phyloP scores from a whole-genome alignment of 53 echinoderm and acorn worm genomes.

The Apostichopus leukothele region DNA sequence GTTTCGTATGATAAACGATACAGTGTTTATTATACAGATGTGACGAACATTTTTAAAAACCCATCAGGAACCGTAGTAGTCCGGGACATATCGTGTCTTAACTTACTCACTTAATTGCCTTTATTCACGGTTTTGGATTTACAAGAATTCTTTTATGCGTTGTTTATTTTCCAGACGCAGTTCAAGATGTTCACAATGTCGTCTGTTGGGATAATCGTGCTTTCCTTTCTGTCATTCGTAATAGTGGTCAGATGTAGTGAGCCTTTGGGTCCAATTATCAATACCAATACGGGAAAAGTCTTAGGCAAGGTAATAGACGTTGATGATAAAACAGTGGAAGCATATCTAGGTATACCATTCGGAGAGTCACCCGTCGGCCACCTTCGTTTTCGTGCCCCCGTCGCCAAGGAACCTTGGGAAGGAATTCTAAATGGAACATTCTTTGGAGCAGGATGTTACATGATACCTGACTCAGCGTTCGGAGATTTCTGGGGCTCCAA shows the following conservation, averaged over 20 bases:
- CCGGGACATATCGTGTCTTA: too few relatives aligned
- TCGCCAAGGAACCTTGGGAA: constrained; percentile 54
- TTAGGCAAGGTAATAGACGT: constrained; percentile 67
- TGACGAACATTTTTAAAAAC: too few relatives aligned
- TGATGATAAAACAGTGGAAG: constrained; percentile 63
- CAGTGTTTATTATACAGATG: too few relatives aligned
- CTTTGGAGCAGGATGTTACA: constrained; percentile 71
- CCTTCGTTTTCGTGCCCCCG: constrained; percentile 54
- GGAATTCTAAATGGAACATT: constrained; percentile 66
- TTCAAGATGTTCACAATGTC: constrained; percentile 11
- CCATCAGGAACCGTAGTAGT: too few relatives aligned
- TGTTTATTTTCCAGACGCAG: neutral
- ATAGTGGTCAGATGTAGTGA: neutral
- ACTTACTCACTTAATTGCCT: too few relatives aligned
- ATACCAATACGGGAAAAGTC: constrained; percentile 61
- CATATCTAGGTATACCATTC: constrained; percentile 81
- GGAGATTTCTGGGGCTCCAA: constrained; percentile 62
- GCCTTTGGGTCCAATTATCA: constrained; percentile 25
- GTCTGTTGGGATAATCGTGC: neutral
- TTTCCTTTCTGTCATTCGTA: neutral
- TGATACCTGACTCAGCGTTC: constrained; percentile 66
- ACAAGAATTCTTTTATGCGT: too few relatives aligned
- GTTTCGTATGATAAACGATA: too few relatives aligned
- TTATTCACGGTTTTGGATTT: too few relatives aligned
- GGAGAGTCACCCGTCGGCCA: constrained; percentile 57